Evolutionary conservation across 2,797 vertebrate genomes (phyloP), one percentile per base, ranked within the genome.

Genomic region (Bradypodion pumilum): DNA sequence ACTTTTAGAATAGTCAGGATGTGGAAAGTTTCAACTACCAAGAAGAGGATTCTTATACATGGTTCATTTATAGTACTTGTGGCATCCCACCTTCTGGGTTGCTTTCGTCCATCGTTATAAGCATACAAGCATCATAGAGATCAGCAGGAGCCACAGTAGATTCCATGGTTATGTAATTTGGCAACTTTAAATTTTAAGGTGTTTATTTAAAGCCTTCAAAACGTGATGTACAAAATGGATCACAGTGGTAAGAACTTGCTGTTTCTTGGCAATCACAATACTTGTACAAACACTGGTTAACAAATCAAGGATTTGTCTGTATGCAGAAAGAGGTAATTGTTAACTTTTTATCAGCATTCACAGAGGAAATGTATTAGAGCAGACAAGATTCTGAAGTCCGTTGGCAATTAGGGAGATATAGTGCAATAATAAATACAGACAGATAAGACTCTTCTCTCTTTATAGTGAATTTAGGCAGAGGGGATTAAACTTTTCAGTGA

Each of bases 331-430:
- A 93, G 92, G 91, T 95, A 92, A 93, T 92, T 92, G 91, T 94
- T 95, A 92, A 94, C 94, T 91, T 95, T 89, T 94, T 93, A 93
- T 94, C 84, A 89, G 86, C 87, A 82, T 89, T 93, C 89, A 90
- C 89, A 87, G 91, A 92, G 92, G 90, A 90, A 89, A 91, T 82
- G 1, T 92, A 88, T 89, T 90, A 76, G 94, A 94, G 93, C 91
- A 93, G 90, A 63, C 52, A 7, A 59, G 88, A 85, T 91, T 90
- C 90, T 88, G 66, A 60, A 35, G 88, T 78, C 87, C 10, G 0
- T 75, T 87, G 66, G 70, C 35, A 85, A 49, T 69, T 85, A 69
- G 85, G 84, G 84, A 56, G 85, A 87, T 92, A 86, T 80, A 37
- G 85, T 90, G 85, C 85, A 86, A 87, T 85, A 86, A 87, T 85